phyloP scores from a whole-genome alignment of 1,140 invertebrate genomes.

The Papilio helenus region DNA sequence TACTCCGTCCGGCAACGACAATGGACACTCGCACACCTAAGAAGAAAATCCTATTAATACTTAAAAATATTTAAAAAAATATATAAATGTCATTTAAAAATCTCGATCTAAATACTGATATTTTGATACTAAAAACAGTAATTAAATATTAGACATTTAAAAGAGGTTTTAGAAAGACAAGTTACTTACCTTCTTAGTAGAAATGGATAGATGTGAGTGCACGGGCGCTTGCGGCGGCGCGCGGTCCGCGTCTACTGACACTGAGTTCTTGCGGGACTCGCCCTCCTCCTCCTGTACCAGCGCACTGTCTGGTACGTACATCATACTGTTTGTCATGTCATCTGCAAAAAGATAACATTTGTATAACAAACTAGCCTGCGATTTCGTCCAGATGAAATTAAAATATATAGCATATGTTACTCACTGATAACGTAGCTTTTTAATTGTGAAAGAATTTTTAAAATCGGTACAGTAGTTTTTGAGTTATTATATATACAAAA shows the following conservation, averaged over 20 bases:
- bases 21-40: conserved; percentile 89
- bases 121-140: background rate
- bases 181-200: conserved; percentile 75
- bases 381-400: too few species aligned
- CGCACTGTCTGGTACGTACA: conserved; percentile 95
- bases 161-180: background rate
- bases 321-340: conserved; percentile 86
- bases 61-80: too few species aligned
- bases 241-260: conserved; percentile 73
- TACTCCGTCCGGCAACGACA: conserved; percentile 94
- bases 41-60: background rate
- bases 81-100: too few species aligned
- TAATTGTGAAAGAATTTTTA: too few species aligned
- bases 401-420: too few species aligned
- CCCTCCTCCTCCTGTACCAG: conserved; percentile 92
- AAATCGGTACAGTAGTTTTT: too few species aligned
- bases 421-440: too few species aligned
- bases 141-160: background rate
- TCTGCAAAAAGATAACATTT: conserved; percentile 53
- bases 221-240: conserved; percentile 51
- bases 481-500: too few species aligned
- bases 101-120: too few species aligned
- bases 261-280: conserved; percentile 78
- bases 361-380: background rate
- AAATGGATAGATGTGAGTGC: conserved; percentile 76